Conservation (phyloP, 1,140 invertebrate species). For the Rhopalosiphum padi region DNA sequence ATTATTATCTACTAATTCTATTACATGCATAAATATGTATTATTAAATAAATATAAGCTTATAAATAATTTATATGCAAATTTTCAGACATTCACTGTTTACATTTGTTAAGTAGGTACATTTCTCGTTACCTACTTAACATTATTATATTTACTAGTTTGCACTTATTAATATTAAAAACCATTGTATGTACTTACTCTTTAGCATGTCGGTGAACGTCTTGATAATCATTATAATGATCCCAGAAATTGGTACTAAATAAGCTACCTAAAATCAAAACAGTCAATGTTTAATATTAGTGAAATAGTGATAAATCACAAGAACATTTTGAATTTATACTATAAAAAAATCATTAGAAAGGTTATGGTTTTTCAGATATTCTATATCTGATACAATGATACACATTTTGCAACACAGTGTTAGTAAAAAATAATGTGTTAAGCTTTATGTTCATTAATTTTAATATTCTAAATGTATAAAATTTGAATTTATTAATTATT, state of each 20-base stretch:
- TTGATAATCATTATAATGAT: conserved; percentile 64
- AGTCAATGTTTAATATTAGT: neutral
- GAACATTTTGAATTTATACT: neutral
- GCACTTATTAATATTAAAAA: too few species aligned
- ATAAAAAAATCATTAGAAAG: neutral
- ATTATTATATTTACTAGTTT: too few species aligned
- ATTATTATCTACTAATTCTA: neutral
- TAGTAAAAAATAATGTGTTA: too few species aligned
- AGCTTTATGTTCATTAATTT: too few species aligned
- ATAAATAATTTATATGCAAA: too few species aligned
- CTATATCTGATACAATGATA: neutral
- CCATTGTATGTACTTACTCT: conserved; percentile 61
- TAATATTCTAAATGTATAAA: too few species aligned
- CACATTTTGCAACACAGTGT: too few species aligned
- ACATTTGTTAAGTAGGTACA: too few species aligned
- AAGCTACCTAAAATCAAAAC: conserved; percentile 62
- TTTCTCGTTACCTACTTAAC: too few species aligned
- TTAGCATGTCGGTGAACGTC: conserved; percentile 62
- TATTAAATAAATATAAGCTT: neutral
- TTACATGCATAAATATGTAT: neutral
- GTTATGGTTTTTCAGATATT: neutral
- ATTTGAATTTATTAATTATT: too few species aligned
- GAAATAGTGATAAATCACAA: neutral
- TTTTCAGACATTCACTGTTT: too few species aligned
- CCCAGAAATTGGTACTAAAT: conserved; percentile 63